phyloP scores from a whole-genome alignment of 1,140 invertebrate genomes.

The Procambarus clarkii region DNA sequence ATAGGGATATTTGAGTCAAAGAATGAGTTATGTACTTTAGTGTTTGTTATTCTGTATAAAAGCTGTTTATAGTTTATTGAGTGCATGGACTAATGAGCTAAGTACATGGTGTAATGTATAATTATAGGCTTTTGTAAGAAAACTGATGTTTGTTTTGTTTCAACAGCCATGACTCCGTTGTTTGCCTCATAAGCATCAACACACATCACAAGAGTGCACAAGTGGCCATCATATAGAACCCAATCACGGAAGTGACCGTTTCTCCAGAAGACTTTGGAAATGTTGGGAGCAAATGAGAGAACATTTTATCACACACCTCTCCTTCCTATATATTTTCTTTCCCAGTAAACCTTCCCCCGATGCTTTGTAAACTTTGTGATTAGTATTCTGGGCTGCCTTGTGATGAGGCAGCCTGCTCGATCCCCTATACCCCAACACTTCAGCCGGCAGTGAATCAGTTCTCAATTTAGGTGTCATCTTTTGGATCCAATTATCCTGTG shows the following conservation, averaged over 20 bases:
- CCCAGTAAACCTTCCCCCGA: too few relatives aligned
- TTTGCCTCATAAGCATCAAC: slow-evolving; percentile 8
- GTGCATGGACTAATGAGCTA: not conserved
- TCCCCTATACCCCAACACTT: not conserved
- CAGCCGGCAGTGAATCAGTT: not conserved
- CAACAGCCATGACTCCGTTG: slow-evolving; percentile 21
- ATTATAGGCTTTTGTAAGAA: not conserved
- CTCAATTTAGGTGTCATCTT: not conserved
- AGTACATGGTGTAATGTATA: not conserved
- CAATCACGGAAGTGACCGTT: not conserved
- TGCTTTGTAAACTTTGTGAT: too few relatives aligned
- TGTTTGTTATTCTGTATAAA: not conserved
- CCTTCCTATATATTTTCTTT: too few relatives aligned
- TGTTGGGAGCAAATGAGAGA: not conserved
- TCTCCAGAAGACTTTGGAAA: not conserved
- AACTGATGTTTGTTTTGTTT: not conserved
- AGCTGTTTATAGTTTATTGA: not conserved
- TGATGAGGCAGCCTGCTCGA: not conserved
- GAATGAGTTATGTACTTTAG: too few relatives aligned
- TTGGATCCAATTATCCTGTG: not conserved
- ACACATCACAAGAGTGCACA: not conserved
- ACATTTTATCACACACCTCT: not conserved
- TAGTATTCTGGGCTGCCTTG: not conserved
- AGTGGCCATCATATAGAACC: not conserved
- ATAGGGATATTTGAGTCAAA: too few relatives aligned